Evolutionary conservation across 2,113 vertebrate species (phyloP), one percentile per base, ranked within the genome.

Genomic region (Platycercus adscitus): DNA sequence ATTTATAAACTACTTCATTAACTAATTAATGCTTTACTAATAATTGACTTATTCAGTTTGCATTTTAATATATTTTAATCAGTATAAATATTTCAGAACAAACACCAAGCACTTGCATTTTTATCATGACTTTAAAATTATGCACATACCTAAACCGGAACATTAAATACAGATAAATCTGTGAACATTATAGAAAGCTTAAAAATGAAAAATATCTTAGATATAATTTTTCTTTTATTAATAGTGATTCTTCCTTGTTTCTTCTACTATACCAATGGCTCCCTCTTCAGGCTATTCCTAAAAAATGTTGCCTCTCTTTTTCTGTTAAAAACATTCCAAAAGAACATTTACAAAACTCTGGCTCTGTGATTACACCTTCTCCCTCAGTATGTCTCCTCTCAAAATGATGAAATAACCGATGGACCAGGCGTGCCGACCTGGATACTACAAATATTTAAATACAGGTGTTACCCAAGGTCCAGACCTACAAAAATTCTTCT

Each of bases 231-330:
- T 41, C 6, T 71, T 58, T 65, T 44, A 60, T 46, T 71, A 84
- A 56, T 3, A 86, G 6, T 0, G 2, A 23, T 13, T 61, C 19
- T 64, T 16, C 35, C 29, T 55, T 87, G 47, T n/a, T 68, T 44
- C n/a, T 94, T 95, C 53, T 69, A 7, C 65, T 70, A 69, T 82
- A 89, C 19, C 65, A 69, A 87, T 35, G 81, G 96, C 95, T 96
- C 93, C 96, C 95, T 96, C 96, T 95, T 85, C 94, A 97, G 96
- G 86, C 77, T 75, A 2, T 17, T 64, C 29, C 33, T 75, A n/a
- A 84, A 64, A 81, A 37, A 28, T 0, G 35, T n/a, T 81, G 53
- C 55, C 7, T 71, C 35, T 76, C 24, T 41, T 31, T 41, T 52
- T 71, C 61, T n/a, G 13, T 39, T 56, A 37, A 8, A 63, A 91